Evolutionary conservation across 2,113 vertebrate genomes (phyloP).

Genomic region (Crotalus horridus): DNA sequence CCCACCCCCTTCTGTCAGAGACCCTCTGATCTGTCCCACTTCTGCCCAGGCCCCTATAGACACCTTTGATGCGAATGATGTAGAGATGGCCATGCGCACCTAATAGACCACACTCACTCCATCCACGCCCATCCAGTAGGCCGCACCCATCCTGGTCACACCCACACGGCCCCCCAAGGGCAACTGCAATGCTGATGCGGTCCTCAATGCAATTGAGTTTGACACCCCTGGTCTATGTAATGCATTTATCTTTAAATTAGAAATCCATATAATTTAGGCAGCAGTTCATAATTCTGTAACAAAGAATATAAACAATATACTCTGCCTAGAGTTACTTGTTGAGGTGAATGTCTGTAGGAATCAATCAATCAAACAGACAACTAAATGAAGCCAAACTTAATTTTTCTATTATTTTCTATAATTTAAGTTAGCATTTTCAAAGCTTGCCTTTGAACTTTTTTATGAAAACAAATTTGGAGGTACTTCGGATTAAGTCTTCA

Average conservation of each 20-base stretch:
- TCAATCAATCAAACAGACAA: not conserved
- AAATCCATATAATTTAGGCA: not conserved
- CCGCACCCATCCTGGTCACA: too few relatives aligned
- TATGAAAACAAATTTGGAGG: not conserved
- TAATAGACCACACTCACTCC: too few relatives aligned
- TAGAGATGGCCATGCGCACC: too few relatives aligned
- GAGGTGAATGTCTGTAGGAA: not conserved
- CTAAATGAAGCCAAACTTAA: not conserved
- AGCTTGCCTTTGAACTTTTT: not conserved
- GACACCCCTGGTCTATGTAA: not conserved
- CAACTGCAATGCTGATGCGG: too few relatives aligned
- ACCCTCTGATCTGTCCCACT: too few relatives aligned
- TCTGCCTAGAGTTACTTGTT: not conserved
- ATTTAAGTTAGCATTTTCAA: not conserved
- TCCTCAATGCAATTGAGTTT: too few relatives aligned
- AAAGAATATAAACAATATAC: not conserved
- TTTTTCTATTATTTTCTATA: not conserved
- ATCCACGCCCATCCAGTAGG: too few relatives aligned
- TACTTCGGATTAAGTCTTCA: not conserved
- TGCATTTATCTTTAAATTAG: not conserved
- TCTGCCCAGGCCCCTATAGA: too few relatives aligned
- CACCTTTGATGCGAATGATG: too few relatives aligned
- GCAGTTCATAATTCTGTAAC: not conserved
- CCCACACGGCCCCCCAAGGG: too few relatives aligned
- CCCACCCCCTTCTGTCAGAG: too few relatives aligned